Evolutionary conservation across 2,797 vertebrate genomes (phyloP).

Genomic region (Pipistrellus pygmaeus): DNA sequence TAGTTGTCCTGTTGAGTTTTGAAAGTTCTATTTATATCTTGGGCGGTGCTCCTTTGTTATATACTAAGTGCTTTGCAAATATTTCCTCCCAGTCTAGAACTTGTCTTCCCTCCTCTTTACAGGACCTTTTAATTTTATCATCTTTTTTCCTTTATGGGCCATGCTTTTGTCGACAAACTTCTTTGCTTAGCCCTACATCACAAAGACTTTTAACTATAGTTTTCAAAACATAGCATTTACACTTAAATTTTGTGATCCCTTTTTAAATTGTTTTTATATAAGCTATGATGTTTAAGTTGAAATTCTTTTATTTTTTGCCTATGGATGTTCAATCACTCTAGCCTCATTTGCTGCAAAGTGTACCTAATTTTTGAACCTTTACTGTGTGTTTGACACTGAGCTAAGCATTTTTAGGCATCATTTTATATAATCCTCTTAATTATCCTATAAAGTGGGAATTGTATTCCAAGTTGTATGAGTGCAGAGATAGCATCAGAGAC

Average conservation of each 20-base stretch:
- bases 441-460: neutral
- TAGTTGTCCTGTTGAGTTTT: neutral
- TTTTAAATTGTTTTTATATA: neutral
- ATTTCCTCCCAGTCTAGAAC: neutral
- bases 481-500: neutral
- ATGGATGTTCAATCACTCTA: neutral
- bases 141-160: neutral
- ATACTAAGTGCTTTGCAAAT: neutral
- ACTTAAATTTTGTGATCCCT: neutral
- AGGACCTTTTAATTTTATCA: neutral
- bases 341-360: neutral
- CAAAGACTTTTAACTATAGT: neutral
- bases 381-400: neutral
- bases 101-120: neutral
- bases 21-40: neutral
- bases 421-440: neutral
- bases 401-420: neutral
- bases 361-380: neutral
- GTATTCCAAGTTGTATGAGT: neutral
- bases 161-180: neutral
- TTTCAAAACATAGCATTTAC: neutral
- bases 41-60: neutral
- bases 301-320: neutral
- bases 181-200: neutral
- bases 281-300: neutral